Percentiles rank a stretch among this genome's conserved stretches.
phyloP scores from a whole-genome alignment of 2,888 invertebrate species.

The Leptura quadrifasciata region DNA sequence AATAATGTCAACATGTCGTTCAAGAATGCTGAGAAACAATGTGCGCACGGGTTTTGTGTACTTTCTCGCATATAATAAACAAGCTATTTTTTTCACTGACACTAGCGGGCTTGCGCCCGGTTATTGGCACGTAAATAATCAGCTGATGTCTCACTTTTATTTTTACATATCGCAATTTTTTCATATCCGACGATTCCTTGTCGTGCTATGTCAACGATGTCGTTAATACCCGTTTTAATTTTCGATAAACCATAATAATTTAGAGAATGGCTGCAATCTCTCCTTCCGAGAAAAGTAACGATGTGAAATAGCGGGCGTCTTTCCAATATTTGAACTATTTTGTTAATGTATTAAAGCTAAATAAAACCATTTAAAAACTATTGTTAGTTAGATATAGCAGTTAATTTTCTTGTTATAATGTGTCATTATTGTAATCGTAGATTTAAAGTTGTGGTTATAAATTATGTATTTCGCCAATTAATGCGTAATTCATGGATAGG shows the following conservation, averaged over 20 bases:
- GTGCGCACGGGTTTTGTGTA: neutral
- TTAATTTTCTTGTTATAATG: neutral
- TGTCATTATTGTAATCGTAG: neutral
- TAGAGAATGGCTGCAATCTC: neutral
- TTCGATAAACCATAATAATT: neutral
- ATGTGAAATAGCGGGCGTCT: neutral
- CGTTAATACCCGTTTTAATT: no score
- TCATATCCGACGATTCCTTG: no score
- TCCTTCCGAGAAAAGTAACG: neutral
- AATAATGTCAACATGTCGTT: no score
- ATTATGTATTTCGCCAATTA: neutral
- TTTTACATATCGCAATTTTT: neutral
- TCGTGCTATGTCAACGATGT: no score
- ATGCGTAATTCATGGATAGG: neutral
- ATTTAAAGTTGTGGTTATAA: neutral
- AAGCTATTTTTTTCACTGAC: neutral
- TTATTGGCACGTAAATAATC: conserved; percentile 1
- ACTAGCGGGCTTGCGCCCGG: neutral
- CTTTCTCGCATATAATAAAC: neutral
- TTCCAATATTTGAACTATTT: conserved; percentile 2
- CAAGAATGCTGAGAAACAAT: no score
- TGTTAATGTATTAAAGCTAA: neutral
- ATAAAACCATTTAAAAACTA: neutral
- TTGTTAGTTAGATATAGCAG: neutral
- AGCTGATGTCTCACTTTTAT: neutral